Percentiles rank a stretch among this genome's conserved stretches.
phyloP scores from a whole-genome alignment of 2,888 invertebrate genomes.

The Drosophila imparisetae region DNA sequence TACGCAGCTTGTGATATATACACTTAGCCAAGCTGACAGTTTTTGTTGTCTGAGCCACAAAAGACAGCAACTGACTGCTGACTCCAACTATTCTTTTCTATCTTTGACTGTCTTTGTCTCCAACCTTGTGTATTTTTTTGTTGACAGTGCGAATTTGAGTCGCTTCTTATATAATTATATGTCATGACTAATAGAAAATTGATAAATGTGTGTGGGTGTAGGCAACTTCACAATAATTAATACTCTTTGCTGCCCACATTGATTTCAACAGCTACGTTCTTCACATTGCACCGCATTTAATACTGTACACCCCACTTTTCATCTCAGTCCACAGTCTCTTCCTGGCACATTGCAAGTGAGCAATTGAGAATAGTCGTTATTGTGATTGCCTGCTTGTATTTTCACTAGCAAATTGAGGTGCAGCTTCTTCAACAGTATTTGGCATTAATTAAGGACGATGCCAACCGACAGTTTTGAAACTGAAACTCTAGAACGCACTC shows the following conservation, averaged over 20 bases:
- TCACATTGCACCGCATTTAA: not conserved
- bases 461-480: conserved; percentile 16
- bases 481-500: conserved; percentile 25
- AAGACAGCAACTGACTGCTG: conserved; percentile 31
- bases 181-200: conserved; percentile 22
- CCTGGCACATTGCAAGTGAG: conserved; percentile 1
- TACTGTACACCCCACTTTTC: not conserved
- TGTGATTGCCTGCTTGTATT: conserved; percentile 26
- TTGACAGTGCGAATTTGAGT: conserved; percentile 29
- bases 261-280: conserved; percentile 22
- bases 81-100: not conserved
- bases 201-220: conserved; percentile 11
- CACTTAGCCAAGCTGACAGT: conserved; percentile 1
- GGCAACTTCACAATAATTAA: conserved; percentile 28
- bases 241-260: conserved; percentile 20
- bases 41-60: conserved; percentile 43
- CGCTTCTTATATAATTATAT: conserved; percentile 27
- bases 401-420: conserved; percentile 38
- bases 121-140: not conserved
- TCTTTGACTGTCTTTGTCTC: not conserved
- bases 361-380: conserved; percentile 47
- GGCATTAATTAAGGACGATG: conserved; percentile 48
- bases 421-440: conserved; percentile 44
- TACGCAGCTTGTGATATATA: not conserved
- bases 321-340: not conserved